Percentiles rank a stretch among this genome's conserved stretches.
phyloP scores from a whole-genome alignment of 2,888 invertebrate genomes.

The Himalopsyche kuldschensis region DNA sequence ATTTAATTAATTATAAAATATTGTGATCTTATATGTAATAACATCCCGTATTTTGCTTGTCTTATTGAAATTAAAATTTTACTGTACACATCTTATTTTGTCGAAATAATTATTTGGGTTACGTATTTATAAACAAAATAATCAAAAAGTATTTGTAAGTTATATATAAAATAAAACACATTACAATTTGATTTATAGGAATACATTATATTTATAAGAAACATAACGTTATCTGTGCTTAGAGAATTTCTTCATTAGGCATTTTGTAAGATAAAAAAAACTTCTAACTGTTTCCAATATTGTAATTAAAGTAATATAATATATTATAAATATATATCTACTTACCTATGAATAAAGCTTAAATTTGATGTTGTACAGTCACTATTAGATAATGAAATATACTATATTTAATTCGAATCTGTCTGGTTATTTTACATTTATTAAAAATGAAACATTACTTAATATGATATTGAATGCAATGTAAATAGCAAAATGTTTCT shows the following conservation, averaged over 20 bases:
- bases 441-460: too few species aligned
- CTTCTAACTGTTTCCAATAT: background rate
- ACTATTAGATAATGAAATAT: background rate
- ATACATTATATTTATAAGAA: background rate
- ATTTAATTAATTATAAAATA: constrained; percentile 1
- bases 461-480: too few species aligned
- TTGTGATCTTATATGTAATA: background rate
- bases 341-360: constrained; percentile 1
- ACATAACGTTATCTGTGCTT: background rate
- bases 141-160: background rate
- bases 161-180: background rate
- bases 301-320: background rate
- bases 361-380: constrained; percentile 28
- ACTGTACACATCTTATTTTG: background rate
- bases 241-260: background rate
- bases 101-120: background rate
- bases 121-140: background rate
- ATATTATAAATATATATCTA: too few species aligned
- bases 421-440: too few species aligned
- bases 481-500: too few species aligned
- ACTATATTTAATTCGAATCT: too few species aligned
- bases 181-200: background rate
- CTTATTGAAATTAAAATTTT: background rate
- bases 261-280: background rate
- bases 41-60: background rate